These are phyloP conservation scores for Neodontobutis hainanensis DNA, from an alignment of 2,113 vertebrate genomes.

Conservation along the genomic window DNA sequence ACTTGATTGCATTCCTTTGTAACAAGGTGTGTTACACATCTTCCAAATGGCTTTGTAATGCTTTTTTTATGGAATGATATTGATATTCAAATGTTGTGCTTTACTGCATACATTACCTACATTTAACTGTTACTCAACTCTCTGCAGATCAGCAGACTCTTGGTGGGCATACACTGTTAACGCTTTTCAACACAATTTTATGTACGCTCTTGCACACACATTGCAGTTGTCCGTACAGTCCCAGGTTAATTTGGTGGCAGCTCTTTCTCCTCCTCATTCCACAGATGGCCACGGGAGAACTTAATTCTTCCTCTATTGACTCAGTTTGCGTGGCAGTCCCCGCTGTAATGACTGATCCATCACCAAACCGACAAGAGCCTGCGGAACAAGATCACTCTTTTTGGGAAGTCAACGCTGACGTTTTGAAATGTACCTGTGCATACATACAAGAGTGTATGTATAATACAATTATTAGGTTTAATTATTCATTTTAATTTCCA, in stretches of 20 bases:
- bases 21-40: too few species aligned
- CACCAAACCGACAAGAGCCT: conserved; percentile 53
- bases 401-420: background rate
- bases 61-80: too few species aligned
- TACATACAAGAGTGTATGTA: background rate
- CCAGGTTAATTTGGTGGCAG: conserved; percentile 69
- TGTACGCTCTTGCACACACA: conserved; percentile 11
- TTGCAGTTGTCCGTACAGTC: conserved; percentile 35
- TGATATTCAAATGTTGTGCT: too few species aligned
- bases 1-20: too few species aligned
- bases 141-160: too few species aligned
- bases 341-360: conserved; percentile 66
- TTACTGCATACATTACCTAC: too few species aligned
- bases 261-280: conserved; percentile 61
- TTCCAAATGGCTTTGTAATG: too few species aligned
- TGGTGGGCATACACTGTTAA: conserved; percentile 14
- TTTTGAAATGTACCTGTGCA: conserved; percentile 12
- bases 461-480: too few species aligned
- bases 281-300: conserved; percentile 73
- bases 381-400: conserved; percentile 20
- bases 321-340: conserved; percentile 60
- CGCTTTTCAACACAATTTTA: conserved; percentile 9
- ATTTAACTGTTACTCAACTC: background rate
- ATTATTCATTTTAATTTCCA: too few species aligned
- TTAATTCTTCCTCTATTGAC: conserved; percentile 75